A percentile compares a stretch with the other conserved stretches of the same genome.
Conservation (phyloP, 2,797 vertebrate genomes). For the Syngnathus acus region DNA sequence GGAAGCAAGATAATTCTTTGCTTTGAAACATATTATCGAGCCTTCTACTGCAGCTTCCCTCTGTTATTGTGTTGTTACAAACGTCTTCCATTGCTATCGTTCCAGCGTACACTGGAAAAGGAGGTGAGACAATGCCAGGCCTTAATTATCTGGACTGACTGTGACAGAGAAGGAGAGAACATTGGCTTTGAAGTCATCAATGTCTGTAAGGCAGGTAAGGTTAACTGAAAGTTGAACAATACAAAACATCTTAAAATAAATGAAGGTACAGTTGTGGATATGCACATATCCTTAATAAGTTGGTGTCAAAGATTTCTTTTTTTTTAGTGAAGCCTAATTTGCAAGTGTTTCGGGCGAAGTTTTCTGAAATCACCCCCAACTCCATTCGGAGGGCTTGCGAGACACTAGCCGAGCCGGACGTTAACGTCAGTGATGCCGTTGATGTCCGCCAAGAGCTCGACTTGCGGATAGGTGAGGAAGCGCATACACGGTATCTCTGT, state of each 20-base stretch:
- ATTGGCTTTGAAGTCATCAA: slow-evolving; percentile 94
- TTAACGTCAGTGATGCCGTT: slow-evolving; percentile 82
- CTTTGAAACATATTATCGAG: no score
- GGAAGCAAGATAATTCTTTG: not conserved
- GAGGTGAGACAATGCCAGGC: slow-evolving; percentile 85
- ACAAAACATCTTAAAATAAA: not conserved
- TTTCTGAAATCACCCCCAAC: slow-evolving; percentile 90
- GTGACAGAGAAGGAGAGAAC: slow-evolving; percentile 95
- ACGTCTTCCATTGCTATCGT: not conserved
- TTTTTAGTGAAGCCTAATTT: slow-evolving; percentile 80
- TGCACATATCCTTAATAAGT: slow-evolving; percentile 4
- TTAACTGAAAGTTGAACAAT: not conserved
- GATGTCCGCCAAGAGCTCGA: slow-evolving; percentile 94
- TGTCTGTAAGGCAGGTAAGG: slow-evolving; percentile 88
- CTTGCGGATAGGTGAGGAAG: slow-evolving; percentile 81
- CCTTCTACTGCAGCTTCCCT: not conserved
- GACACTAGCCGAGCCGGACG: slow-evolving; percentile 77
- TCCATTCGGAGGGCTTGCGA: slow-evolving; percentile 85
- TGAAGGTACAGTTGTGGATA: not conserved
- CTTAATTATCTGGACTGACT: slow-evolving; percentile 95
- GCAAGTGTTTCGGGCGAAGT: slow-evolving; percentile 85
- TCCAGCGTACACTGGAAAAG: slow-evolving; percentile 84
- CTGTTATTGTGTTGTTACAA: not conserved
- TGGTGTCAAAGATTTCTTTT: slow-evolving; percentile 6
- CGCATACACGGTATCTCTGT: not conserved